Conservation (phyloP, 2,888 invertebrate species). For the Polylopha cassiicola region DNA sequence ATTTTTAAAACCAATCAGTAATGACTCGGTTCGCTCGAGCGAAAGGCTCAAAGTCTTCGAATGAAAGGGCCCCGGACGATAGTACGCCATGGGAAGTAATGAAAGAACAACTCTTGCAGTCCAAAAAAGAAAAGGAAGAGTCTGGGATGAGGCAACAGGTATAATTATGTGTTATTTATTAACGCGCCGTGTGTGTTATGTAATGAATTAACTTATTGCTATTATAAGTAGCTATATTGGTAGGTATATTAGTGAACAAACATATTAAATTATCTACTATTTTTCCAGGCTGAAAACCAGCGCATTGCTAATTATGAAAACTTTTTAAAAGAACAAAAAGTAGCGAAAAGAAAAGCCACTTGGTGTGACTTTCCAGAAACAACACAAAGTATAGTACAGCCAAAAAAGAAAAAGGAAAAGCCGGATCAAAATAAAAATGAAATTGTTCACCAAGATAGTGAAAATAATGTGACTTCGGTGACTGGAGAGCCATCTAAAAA, state of each 20-base stretch:
- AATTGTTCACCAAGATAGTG: neutral
- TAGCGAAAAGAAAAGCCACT: constrained; percentile 60
- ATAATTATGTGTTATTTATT: neutral
- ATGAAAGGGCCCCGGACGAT: constrained; percentile 81
- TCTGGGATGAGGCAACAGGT: constrained; percentile 59
- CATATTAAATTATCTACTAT: constrained; percentile 4
- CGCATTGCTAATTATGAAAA: constrained; percentile 70
- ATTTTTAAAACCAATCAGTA: constrained; percentile 9
- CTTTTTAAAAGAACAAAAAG: constrained; percentile 69
- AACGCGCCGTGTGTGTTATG: no score
- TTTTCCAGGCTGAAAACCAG: constrained; percentile 65
- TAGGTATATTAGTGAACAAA: neutral
- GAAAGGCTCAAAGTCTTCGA: constrained; percentile 85
- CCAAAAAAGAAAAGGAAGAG: constrained; percentile 66
- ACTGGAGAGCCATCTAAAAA: constrained; percentile 18
- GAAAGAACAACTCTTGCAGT: constrained; percentile 78
- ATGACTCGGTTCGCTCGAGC: constrained; percentile 88
- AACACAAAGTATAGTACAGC: no score
- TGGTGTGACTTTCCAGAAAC: constrained; percentile 79
- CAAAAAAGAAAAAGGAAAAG: constrained; percentile 30
- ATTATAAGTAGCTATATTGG: neutral
- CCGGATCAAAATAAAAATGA: constrained; percentile 14
- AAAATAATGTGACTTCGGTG: neutral
- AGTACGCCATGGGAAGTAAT: constrained; percentile 85
- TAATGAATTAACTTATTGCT: constrained; percentile 13